These are phyloP conservation scores for Meloidogyne hapla DNA, from an alignment of 1,140 invertebrate species.

Conservation along the genomic window DNA sequence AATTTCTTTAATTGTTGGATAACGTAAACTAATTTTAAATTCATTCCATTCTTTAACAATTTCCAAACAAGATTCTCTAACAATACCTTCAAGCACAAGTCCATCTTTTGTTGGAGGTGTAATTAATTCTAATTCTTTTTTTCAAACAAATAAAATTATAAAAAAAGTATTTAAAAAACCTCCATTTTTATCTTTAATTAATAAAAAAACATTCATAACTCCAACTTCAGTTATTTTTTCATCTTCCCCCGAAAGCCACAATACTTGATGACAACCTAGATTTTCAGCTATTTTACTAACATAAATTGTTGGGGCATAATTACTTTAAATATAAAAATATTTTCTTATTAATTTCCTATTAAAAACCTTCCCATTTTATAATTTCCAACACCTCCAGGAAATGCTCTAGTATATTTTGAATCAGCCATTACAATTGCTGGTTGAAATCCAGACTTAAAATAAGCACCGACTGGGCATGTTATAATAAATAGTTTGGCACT, in stretches of 20 bases:
- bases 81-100: constrained; percentile 85
- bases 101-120: constrained; percentile 78
- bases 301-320: constrained; percentile 70
- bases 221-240: constrained; percentile 93
- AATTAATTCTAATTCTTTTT: constrained; percentile 80
- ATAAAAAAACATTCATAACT: constrained; percentile 96
- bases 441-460: constrained; percentile 77
- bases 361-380: constrained; percentile 82
- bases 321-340: constrained; percentile 64
- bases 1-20: constrained; percentile 82
- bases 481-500: constrained; percentile 66
- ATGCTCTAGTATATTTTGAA: constrained; percentile 79
- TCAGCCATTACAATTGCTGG: constrained; percentile 78
- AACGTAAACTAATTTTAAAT: constrained; percentile 78
- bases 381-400: constrained; percentile 90
- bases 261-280: constrained; percentile 84
- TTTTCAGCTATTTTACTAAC: constrained; percentile 74
- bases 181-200: constrained; percentile 82
- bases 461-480: constrained; percentile 84
- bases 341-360: constrained; percentile 13
- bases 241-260: constrained; percentile 93
- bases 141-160: too few species aligned
- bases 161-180: constrained; percentile 68
- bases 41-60: constrained; percentile 78
- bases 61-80: constrained; percentile 80